Evolutionary conservation across 2,888 invertebrate species (phyloP), one percentile per base, ranked within the genome.

Genomic region (Drosophila melanosoma): DNA sequence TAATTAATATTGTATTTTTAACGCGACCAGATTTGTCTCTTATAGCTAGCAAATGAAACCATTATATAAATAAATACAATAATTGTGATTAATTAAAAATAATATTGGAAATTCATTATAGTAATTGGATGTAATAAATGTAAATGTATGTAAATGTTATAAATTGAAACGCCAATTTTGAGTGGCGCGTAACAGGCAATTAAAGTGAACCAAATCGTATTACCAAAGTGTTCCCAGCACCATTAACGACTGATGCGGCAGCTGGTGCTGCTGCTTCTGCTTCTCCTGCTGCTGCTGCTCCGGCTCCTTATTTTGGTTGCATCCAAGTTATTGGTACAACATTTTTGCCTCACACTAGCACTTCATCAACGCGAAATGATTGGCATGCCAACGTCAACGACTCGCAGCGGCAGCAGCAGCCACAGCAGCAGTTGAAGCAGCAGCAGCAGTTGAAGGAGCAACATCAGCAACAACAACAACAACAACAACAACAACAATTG

Each of bases 281-380:
- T 12, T 35, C 32, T 32, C 20, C 20, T 20, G 12, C 42, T 40
- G 5, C 38, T n/a, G 12, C 40, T 12, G 20, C 15, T 38, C 5
- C 52, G 23, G 20, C 20, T 69, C 17, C 57, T 32, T n/a, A 57
- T 59, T 56, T 40, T 36, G 78, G 63, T 48, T 60, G 78, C 78
- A 49, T 61, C 52, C 60, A 52, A 54, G 58, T 83, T 88, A 83
- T 84, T 83, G 87, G 82, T 69, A 90, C 82, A 78, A 80, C 90
- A 90, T 89, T 89, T 90, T 89, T 87, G 77, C 86, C 88, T 88
- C 88, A 86, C 88, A 87, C 87, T 89, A 88, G 79, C 89, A 90
- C 89, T 89, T 90, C 86, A 88, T 86, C 86, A 87, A 81, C 86
- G 83, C 90, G 82, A 89, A 90, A 88, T 88, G 90, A 88, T 88